Conservation (phyloP, 1,140 invertebrate species). For the Dendroctonus valens region DNA sequence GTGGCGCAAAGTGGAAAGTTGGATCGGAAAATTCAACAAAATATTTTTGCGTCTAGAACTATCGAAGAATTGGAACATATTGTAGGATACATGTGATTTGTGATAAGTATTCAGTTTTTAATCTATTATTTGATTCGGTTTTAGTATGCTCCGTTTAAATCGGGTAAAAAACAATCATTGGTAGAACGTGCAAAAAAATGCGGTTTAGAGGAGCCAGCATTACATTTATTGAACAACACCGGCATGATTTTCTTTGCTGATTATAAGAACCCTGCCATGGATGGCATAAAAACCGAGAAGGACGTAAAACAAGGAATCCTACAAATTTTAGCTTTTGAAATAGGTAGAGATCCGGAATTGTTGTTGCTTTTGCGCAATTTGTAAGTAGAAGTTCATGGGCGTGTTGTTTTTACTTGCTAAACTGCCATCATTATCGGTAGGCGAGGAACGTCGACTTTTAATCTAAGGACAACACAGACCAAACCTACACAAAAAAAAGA, state of each 20-base stretch:
- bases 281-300: slow-evolving; percentile 60
- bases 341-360: slow-evolving; percentile 74
- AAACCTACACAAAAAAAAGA: slow-evolving; percentile 34
- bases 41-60: slow-evolving; percentile 58
- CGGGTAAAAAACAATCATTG: slow-evolving; percentile 65
- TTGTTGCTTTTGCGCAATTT: slow-evolving; percentile 66
- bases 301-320: slow-evolving; percentile 69
- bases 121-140: slow-evolving; percentile 31
- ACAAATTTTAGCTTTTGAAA: slow-evolving; percentile 77
- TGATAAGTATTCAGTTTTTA: slow-evolving; percentile 14
- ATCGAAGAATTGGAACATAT: slow-evolving; percentile 67
- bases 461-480: slow-evolving; percentile 33
- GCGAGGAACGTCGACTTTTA: slow-evolving; percentile 43
- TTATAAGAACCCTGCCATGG: slow-evolving; percentile 52
- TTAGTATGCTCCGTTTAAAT: slow-evolving; percentile 78
- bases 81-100: slow-evolving; percentile 49
- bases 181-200: slow-evolving; percentile 74
- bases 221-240: slow-evolving; percentile 58
- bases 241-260: slow-evolving; percentile 47
- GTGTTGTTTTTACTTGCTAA: slow-evolving; percentile 10
- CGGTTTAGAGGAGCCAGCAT: slow-evolving; percentile 67
- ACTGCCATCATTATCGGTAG: slow-evolving; percentile 36
- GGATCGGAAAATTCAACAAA: slow-evolving; percentile 55
- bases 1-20: slow-evolving; percentile 61
- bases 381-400: slow-evolving; percentile 50